Percentiles rank a stretch among this genome's conserved stretches.
These are phyloP conservation scores for Engystomops pustulosus DNA, from an alignment of 2,113 vertebrate genomes.

Conservation along the genomic window DNA sequence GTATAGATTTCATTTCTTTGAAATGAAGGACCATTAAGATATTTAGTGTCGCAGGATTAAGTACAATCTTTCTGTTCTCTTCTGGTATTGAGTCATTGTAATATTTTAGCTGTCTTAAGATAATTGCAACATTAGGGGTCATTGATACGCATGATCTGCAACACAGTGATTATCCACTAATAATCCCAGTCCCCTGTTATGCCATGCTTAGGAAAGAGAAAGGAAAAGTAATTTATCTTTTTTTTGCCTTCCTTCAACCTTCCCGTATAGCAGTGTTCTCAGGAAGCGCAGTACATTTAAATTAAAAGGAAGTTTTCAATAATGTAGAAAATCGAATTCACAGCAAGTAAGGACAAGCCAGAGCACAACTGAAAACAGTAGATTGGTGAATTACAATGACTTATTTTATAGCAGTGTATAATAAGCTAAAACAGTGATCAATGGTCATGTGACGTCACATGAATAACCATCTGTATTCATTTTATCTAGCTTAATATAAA, in stretches of 20 bases:
- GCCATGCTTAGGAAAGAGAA: neutral
- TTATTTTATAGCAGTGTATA: neutral
- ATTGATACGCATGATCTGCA: neutral
- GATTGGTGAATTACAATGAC: neutral
- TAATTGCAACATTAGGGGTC: constrained; percentile 25
- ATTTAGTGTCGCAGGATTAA: neutral
- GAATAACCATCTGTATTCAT: too few species aligned
- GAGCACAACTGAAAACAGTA: neutral
- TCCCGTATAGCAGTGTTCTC: neutral
- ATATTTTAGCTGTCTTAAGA: neutral
- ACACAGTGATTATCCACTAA: constrained; percentile 22
- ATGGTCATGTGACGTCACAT: neutral
- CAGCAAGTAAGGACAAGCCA: neutral
- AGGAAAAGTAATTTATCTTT: neutral
- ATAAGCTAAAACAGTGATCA: neutral
- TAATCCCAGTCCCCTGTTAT: neutral
- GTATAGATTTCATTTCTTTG: neutral
- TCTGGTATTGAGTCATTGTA: neutral
- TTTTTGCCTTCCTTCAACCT: neutral
- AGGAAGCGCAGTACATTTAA: too few species aligned
- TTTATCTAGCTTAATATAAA: too few species aligned
- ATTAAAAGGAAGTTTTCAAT: constrained; percentile 8
- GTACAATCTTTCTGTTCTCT: neutral
- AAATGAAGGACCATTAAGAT: neutral
- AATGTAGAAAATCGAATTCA: constrained; percentile 13